Evolutionary conservation across 2,888 invertebrate species (phyloP).

Genomic region (Stegophylla sp.): DNA sequence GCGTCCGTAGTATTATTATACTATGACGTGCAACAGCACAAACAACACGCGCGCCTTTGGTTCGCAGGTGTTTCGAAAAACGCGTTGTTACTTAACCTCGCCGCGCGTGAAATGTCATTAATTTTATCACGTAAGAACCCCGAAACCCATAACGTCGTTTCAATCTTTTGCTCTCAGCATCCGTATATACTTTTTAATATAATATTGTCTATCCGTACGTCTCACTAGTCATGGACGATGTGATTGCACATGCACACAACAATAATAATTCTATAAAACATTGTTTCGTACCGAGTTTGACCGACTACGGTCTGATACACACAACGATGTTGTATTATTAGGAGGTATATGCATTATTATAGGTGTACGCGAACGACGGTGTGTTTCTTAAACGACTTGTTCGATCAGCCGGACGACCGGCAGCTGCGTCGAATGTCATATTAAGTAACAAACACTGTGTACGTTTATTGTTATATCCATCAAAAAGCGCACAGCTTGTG

Average conservation of each 20-base stretch:
- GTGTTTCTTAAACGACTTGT: background rate
- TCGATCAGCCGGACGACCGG: background rate
- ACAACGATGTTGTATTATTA: too few species aligned
- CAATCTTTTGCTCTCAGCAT: background rate
- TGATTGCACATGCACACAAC: background rate
- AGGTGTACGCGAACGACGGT: background rate
- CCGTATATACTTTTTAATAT: too few species aligned
- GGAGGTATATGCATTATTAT: too few species aligned
- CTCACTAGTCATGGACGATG: background rate
- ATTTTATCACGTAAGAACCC: constrained; percentile 8
- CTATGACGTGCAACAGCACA: too few species aligned
- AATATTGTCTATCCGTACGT: background rate
- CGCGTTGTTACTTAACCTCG: background rate
- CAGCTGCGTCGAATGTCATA: background rate
- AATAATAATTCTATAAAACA: background rate
- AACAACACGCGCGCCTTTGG: background rate
- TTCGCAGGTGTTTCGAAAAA: background rate
- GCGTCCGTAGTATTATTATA: background rate
- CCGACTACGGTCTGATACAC: background rate
- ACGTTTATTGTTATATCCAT: too few species aligned
- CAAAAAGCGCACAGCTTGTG: too few species aligned
- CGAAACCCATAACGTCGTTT: constrained; percentile 25
- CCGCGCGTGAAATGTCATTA: constrained; percentile 25
- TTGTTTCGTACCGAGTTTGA: constrained; percentile 6
- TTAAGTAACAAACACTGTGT: background rate